Percentiles rank a stretch among this genome's conserved stretches.
phyloP scores from a whole-genome alignment of 2,797 vertebrate species.

The Zonotrichia albicollis region DNA sequence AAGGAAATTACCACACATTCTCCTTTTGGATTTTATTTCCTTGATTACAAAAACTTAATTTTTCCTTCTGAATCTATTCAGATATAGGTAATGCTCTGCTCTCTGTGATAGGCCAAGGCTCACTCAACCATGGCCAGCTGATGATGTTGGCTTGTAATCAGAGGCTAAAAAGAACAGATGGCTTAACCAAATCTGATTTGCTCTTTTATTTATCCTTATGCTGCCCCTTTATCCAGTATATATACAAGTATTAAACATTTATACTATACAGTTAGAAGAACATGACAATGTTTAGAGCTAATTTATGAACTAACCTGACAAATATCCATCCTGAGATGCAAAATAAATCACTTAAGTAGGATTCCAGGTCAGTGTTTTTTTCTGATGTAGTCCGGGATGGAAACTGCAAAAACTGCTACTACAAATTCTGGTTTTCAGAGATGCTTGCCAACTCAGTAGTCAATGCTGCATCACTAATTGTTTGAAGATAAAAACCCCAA shows the following conservation, averaged over 20 bases:
- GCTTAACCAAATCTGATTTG: constrained; percentile 70
- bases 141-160: constrained; percentile 54
- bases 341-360: neutral
- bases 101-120: constrained; percentile 1
- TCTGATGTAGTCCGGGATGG: neutral
- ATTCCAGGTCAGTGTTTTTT: neutral
- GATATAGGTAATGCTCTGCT: neutral
- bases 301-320: constrained; percentile 37
- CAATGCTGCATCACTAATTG: neutral
- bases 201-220: constrained; percentile 63
- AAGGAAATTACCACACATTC: constrained; percentile 14
- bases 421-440: neutral
- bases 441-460: neutral
- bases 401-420: neutral
- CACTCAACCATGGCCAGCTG: constrained; percentile 21
- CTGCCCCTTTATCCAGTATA: neutral
- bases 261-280: constrained; percentile 17
- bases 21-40: constrained; percentile 1
- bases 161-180: constrained; percentile 68
- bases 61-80: constrained; percentile 23
- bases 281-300: constrained; percentile 19
- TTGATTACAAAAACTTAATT: neutral
- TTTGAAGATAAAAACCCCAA: neutral
- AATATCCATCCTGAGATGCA: constrained; percentile 1
- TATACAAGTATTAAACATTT: constrained; percentile 26